These are phyloP conservation scores for Tragulus kanchil DNA, from an alignment of 2,113 vertebrate species.

Conservation along the genomic window DNA sequence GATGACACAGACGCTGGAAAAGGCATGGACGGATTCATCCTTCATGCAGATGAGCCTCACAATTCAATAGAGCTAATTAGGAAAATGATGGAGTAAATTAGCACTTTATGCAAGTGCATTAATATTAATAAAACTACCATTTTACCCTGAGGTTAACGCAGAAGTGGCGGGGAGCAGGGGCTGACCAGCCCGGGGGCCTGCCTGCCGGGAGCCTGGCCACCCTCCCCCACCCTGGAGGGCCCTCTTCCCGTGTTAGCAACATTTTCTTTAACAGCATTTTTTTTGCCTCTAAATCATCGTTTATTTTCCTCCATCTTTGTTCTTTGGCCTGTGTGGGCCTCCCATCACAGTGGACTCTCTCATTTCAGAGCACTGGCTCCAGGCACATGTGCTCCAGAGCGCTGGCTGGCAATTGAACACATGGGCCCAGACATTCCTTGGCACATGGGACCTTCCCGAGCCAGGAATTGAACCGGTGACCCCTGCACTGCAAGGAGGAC, in stretches of 20 bases:
- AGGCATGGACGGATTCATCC: slow-evolving; percentile 85
- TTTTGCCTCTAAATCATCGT: no score
- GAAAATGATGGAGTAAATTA: slow-evolving; percentile 91
- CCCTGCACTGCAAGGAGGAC: no score
- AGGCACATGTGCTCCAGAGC: no score
- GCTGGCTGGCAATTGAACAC: no score
- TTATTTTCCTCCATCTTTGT: no score
- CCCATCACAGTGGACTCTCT: no score
- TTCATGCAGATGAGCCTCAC: slow-evolving; percentile 89
- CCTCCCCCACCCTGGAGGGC: neutral
- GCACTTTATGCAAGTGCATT: slow-evolving; percentile 89
- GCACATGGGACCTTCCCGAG: no score
- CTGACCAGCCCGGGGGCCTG: slow-evolving; percentile 64
- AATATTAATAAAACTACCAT: slow-evolving; percentile 90
- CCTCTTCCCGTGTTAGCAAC: neutral
- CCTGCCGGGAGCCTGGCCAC: neutral
- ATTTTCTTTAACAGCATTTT: neutral
- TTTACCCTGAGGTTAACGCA: slow-evolving; percentile 79
- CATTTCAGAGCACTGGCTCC: no score
- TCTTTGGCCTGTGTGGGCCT: no score
- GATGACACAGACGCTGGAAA: slow-evolving; percentile 60
- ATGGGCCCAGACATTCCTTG: no score
- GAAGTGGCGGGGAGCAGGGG: slow-evolving; percentile 80
- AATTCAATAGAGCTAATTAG: slow-evolving; percentile 91
- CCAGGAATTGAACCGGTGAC: no score